Conservation (phyloP, 2,113 vertebrate genomes). For the Edolisoma coerulescens region DNA sequence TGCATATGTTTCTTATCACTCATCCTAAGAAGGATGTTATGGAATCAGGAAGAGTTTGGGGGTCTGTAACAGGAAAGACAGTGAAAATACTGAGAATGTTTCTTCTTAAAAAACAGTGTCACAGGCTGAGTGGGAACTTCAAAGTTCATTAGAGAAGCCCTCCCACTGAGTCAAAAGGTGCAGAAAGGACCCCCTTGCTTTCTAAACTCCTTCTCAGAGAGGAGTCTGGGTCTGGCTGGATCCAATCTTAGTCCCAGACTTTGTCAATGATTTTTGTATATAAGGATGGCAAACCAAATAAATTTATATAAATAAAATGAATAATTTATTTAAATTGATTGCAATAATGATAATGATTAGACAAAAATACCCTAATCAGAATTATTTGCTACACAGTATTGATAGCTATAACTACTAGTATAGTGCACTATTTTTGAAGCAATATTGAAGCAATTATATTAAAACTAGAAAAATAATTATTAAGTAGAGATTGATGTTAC, state of each 20-base stretch:
- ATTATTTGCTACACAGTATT: neutral
- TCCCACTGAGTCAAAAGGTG: neutral
- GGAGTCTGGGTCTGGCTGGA: neutral
- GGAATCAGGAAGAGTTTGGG: neutral
- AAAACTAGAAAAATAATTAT: too few species aligned
- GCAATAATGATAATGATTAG: neutral
- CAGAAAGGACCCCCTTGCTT: neutral
- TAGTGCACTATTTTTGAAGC: neutral
- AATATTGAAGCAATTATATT: too few species aligned
- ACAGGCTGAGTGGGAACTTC: neutral
- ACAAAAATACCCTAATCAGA: neutral
- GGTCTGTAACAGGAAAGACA: neutral
- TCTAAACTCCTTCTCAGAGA: neutral
- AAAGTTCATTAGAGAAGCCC: neutral
- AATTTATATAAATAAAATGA: neutral
- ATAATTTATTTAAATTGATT: neutral
- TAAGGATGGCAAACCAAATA: neutral
- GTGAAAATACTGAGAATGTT: neutral
- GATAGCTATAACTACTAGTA: neutral
- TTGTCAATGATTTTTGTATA: neutral
- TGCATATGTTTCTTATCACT: neutral
- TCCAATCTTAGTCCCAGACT: neutral
- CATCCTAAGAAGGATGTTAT: neutral
- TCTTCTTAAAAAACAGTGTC: neutral
- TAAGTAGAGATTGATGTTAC: too few species aligned